Base-by-base conservation (phyloP, 2,797 vertebrate genomes). In the Distichodus sexfasciatus region DNA sequence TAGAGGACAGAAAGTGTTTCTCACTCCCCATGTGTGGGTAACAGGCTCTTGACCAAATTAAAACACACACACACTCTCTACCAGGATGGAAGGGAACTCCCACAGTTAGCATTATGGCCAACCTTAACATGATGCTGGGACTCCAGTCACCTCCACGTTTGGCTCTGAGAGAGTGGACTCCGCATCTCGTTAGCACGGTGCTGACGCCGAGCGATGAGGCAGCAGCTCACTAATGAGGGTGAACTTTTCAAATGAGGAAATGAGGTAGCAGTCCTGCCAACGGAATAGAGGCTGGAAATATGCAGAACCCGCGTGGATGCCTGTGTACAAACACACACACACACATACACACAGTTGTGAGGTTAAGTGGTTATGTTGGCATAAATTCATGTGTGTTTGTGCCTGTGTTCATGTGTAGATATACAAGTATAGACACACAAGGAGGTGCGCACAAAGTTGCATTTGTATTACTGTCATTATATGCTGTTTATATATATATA, bases 211-310 rank as follows among this genome's bases (percentile, higher is more conserved):
- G 67, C 12, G 24, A 75, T 69, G 79, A 78, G 53, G 46, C 33
- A 69, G 48, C 51, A 40, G 62, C 43, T 67, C 12, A 0, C 74
- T 84, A 85, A 83, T 77, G 59, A 85, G 79, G 59, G 50, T 63
- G 61, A 85, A 81, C 78, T 79, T 69, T 72, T 36, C 17, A 69
- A 4, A 75, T 66, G 76, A 70, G n/a, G 74, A 69, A 81, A 86
- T 87, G 88, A 86, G 72, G 86, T 67, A 82, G 83, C 60, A 69
- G 51, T 78, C 69, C 69, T 41, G 62, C 11, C 74, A 83, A 87
- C 71, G 76, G 77, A 89, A 84, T 79, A 66, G 74, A 80, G 76
- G 15, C 73, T 83, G 43, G 40, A 28, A 66, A 40, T 38, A 50
- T 46, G 43, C 40, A 51, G 23, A 28, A 11, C 14, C 24, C 3